Conservation (phyloP, 2,888 invertebrate species). For the Alcis repandata region DNA sequence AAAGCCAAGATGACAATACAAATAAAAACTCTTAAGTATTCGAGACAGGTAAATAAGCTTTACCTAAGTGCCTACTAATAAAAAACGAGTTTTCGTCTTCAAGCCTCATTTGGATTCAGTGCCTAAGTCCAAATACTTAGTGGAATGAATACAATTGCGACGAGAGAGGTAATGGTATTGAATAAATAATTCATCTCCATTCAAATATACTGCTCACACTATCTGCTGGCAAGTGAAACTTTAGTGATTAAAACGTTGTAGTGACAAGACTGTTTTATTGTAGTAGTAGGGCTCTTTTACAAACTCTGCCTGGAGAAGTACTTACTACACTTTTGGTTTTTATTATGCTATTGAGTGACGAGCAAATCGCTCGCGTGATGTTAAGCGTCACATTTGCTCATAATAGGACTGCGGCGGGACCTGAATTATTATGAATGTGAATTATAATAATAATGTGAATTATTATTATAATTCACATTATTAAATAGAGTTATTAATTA, state of each 20-base stretch:
- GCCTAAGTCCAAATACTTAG: constrained; percentile 37
- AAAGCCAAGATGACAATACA: background rate
- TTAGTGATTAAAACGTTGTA: constrained; percentile 64
- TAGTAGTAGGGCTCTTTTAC: background rate
- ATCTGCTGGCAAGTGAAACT: constrained; percentile 64
- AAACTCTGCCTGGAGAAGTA: too few relatives aligned
- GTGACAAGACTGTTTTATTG: background rate
- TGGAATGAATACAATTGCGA: constrained; percentile 37
- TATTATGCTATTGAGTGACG: too few relatives aligned
- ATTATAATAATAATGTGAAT: too few relatives aligned
- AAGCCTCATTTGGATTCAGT: constrained; percentile 37
- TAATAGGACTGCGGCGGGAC: too few relatives aligned
- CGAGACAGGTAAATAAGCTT: constrained; percentile 22
- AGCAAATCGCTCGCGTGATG: too few relatives aligned
- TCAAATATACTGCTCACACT: constrained; percentile 65
- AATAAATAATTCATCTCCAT: constrained; percentile 62
- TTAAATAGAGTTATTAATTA: too few relatives aligned
- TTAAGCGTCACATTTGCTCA: too few relatives aligned
- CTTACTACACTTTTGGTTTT: too few relatives aligned
- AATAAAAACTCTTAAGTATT: constrained; percentile 11
- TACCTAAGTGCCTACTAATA: constrained; percentile 23
- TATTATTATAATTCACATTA: too few relatives aligned
- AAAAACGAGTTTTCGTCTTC: constrained; percentile 28
- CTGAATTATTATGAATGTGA: too few relatives aligned
- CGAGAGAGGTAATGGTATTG: constrained; percentile 50